Evolutionary conservation across 1,140 invertebrate species (phyloP).

Genomic region (Caenorhabditis latens): DNA sequence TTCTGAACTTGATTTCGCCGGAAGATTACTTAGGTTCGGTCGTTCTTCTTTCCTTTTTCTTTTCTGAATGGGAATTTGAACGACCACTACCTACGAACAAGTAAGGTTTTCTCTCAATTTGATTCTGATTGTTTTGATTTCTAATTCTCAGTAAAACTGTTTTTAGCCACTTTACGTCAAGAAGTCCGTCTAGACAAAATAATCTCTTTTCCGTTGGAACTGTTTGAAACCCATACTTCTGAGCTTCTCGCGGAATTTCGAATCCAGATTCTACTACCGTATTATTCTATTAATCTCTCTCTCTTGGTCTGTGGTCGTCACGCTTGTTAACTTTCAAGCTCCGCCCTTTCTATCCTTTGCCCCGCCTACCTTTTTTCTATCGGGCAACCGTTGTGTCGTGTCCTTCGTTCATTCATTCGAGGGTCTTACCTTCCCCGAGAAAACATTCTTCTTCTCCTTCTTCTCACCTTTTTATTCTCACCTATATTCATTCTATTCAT

Average conservation of each 20-base stretch:
- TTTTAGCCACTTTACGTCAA: no score
- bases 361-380: not conserved
- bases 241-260: no score
- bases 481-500: not conserved
- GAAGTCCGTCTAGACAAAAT: no score
- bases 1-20: not conserved
- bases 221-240: not conserved
- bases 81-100: no score
- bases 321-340: constrained; percentile 44
- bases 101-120: no score
- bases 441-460: not conserved
- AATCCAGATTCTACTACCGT: not conserved
- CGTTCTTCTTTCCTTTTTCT: no score
- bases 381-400: not conserved
- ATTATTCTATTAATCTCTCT: not conserved
- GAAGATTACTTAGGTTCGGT: no score
- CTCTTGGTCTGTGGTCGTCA: not conserved
- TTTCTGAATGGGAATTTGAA: no score
- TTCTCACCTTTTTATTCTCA: not conserved
- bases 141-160: no score
- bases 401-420: constrained; percentile 42
- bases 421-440: constrained; percentile 29
- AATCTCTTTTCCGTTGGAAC: no score
- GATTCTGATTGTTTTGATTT: no score
- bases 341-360: not conserved